Conservation (phyloP, 2,113 vertebrate genomes). For the Lipophrys pholis region DNA sequence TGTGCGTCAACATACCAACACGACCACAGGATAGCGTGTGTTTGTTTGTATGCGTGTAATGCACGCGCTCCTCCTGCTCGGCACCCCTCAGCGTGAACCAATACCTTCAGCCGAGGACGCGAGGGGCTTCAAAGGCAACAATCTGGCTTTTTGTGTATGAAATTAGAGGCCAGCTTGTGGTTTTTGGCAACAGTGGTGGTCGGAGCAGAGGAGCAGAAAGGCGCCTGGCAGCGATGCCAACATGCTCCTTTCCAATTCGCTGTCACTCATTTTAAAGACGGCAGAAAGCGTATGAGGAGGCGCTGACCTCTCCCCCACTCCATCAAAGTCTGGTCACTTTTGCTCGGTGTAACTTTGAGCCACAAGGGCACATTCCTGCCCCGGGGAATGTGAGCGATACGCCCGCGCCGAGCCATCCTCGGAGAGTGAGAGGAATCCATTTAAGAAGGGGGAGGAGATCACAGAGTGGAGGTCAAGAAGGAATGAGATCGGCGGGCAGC, state of each 20-base stretch:
- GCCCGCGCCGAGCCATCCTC: constrained; percentile 48
- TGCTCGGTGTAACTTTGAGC: constrained; percentile 31
- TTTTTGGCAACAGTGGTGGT: constrained; percentile 44
- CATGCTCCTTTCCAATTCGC: constrained; percentile 49
- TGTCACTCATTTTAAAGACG: constrained; percentile 46
- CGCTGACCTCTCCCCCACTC: not conserved
- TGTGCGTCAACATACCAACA: not conserved
- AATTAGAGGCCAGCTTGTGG: constrained; percentile 66
- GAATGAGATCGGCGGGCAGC: constrained; percentile 48
- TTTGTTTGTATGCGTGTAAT: not conserved
- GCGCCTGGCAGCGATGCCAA: constrained; percentile 43
- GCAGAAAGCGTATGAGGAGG: not conserved
- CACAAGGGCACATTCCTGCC: constrained; percentile 63
- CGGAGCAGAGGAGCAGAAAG: constrained; percentile 31
- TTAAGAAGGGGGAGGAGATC: constrained; percentile 8
- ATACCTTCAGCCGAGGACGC: constrained; percentile 39
- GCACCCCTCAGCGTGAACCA: constrained; percentile 44
- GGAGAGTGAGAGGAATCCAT: constrained; percentile 37
- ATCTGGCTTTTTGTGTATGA: constrained; percentile 54
- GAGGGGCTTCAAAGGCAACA: constrained; percentile 58
- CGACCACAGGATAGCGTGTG: not conserved
- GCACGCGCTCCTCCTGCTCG: constrained; percentile 26
- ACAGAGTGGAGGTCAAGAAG: constrained; percentile 33
- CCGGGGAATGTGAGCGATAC: constrained; percentile 55
- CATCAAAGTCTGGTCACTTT: constrained; percentile 36